Conservation (phyloP, 2,797 vertebrate genomes). For the Crossoptilon crossoptilon region DNA sequence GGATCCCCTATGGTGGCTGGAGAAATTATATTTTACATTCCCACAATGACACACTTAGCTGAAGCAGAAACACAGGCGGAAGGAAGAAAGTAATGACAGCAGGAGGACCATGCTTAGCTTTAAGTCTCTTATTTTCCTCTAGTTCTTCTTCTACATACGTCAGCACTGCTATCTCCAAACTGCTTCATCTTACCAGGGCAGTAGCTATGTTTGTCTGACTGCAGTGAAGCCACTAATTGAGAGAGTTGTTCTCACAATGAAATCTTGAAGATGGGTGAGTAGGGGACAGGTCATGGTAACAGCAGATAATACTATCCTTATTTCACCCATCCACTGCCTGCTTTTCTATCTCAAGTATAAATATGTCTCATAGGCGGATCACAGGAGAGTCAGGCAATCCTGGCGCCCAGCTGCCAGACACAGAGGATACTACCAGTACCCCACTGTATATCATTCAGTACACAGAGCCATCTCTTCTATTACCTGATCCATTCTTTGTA, state of each 20-base stretch:
- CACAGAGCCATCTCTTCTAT: not conserved
- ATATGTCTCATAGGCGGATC: not conserved
- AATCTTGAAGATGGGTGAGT: not conserved
- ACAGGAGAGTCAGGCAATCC: not conserved
- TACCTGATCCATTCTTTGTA: not conserved
- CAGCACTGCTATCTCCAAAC: conserved; percentile 11
- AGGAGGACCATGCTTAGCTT: not conserved
- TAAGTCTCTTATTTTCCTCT: conserved; percentile 21
- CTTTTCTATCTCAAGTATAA: not conserved
- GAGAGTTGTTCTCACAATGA: conserved; percentile 9
- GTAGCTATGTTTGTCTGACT: not conserved
- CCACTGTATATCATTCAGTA: not conserved
- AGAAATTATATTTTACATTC: not conserved
- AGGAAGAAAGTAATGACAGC: not conserved
- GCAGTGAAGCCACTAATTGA: not conserved
- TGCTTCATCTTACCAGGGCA: conserved; percentile 45
- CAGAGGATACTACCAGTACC: rapidly evolving
- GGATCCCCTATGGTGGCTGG: not conserved
- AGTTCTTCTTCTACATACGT: not conserved
- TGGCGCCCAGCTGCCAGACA: not conserved
- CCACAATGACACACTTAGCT: rapidly evolving
- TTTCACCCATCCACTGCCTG: not conserved
- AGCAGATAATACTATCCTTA: not conserved
- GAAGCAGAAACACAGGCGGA: conserved; percentile 9
- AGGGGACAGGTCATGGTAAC: not conserved